Evolutionary conservation across 2,113 vertebrate species (phyloP), one percentile per base, ranked within the genome.

Genomic region (Cygnus buccinator): DNA sequence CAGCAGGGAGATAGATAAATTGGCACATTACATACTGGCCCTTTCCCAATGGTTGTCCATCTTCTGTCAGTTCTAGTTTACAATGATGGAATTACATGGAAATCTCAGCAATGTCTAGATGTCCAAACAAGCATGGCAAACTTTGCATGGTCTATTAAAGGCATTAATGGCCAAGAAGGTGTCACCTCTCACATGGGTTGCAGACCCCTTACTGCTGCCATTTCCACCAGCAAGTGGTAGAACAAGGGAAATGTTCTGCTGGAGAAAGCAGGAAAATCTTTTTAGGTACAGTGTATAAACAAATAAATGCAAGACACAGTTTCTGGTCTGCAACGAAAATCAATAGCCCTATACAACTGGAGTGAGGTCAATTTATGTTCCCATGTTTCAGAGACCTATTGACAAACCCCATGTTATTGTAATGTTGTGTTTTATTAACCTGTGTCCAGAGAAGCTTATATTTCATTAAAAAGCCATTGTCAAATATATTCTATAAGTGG

Each of bases 371-470:
- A 28, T 71, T 41, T 54, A 44, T 44, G 70, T 48, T 90, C 62
- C 62, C 14, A 15, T 23, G 61, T 76, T 88, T 84, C 77, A 85
- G 73, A 94, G 50, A 50, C 44, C 48, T 70, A 58, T 62, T 75
- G 70, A 77, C 84, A 92, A 94, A 93, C 12, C 10, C 11, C 3
- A 1, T 57, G 74, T 29, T 76, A 55, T 35, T 73, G 44, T 13
- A 94, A 76, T 50, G 46, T 28, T 70, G 37, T 61, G 44, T 62
- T 92, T 92, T 88, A 44, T 80, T 89, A 87, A 68, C 67, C 37
- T 87, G 10, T 88, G 91, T 95, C 89, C 84, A 88, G 88, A 85
- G 91, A 87, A 95, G 41, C 72, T 96, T 94, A 85, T 70, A 74
- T 68, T 92, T 89, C 77, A 80, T 95, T 87, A 71, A 94, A 91